Base-by-base conservation (phyloP, 1,140 invertebrate genomes). In the Epicauta chinensis region DNA sequence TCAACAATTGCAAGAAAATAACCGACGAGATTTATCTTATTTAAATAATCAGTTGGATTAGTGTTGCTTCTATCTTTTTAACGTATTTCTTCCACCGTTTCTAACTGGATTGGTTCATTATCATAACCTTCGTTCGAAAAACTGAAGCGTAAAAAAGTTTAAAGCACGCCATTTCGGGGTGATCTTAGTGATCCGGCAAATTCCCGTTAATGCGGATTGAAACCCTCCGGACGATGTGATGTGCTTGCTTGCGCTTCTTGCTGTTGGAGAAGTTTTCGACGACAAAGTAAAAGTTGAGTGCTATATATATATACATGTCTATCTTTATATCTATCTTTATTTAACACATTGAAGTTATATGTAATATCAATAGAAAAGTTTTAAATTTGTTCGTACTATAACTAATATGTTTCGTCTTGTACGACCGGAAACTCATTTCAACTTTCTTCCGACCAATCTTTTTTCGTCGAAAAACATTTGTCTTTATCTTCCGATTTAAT, bases 151-250 rank as follows among this genome's bases (percentile, higher is more conserved):
- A 23, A 43, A 23, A 43, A 43, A 43, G 40, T 43, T 43, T 17
- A 16, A 17, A 16, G n/a, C 38, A 17, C 11, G 9, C 15, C 38
- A 11, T 23, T 23, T 15, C 11, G 9, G 12, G 9, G 34, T 37
- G 15, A 48, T 37, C 36, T 9, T 15, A 29, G 34, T 35, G 34
- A 48, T 48, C 46, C 13, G 13, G 32, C 37, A 38, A 38, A 48
- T 48, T 38, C 46, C 46, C 32, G 46, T 37, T 48, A 48, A 51
- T 32, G 39, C 15, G 15, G 14, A 50, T 38, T 34, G 45, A 48
- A 37, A 48, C 32, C 34, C 47, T 30, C 37, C 15, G 40, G 40
- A 34, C 16, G 12, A 45, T 31, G 29, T 32, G 23, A 29, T 12
- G 23, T 45, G 23, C 16, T 14, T 16, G 16, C 43, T 30, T 44